These are phyloP conservation scores for Zele albiditarsus DNA, from an alignment of 2,888 invertebrate genomes.

Conservation along the genomic window DNA sequence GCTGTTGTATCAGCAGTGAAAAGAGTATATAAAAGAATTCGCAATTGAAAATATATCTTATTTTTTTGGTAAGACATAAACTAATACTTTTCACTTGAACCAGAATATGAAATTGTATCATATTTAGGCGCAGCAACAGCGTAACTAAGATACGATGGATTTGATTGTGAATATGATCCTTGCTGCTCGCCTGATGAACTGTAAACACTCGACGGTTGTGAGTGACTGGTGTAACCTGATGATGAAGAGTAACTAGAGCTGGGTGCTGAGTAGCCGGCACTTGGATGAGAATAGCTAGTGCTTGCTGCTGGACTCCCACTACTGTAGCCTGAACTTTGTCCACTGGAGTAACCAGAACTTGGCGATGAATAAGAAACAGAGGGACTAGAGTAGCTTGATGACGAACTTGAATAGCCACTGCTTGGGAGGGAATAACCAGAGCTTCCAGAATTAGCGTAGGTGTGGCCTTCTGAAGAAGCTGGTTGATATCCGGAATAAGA, in stretches of 20 bases:
- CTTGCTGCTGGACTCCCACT: constrained; percentile 17
- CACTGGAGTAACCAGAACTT: constrained; percentile 39
- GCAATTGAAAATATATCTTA: not conserved
- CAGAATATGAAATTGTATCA: constrained; percentile 70
- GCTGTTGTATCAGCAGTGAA: not conserved
- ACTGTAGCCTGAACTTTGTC: constrained; percentile 47
- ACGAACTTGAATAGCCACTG: constrained; percentile 28
- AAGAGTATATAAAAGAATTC: not conserved
- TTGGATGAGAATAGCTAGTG: constrained; percentile 46
- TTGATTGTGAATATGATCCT: constrained; percentile 61
- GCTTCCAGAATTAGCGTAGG: constrained; percentile 44
- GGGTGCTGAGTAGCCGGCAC: constrained; percentile 41
- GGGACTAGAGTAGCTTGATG: constrained; percentile 45
- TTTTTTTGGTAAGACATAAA: constrained; percentile 33
- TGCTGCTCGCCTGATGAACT: constrained; percentile 54
- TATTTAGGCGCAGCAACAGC: constrained; percentile 60
- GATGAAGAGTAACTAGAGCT: constrained; percentile 43
- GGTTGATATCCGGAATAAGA: constrained; percentile 57
- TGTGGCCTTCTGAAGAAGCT: constrained; percentile 58
- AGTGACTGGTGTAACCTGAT: constrained; percentile 50
- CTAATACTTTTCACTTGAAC: constrained; percentile 62
- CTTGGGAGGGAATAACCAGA: constrained; percentile 44
- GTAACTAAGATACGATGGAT: constrained; percentile 61
- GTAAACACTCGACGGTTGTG: constrained; percentile 57
- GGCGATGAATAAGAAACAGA: constrained; percentile 42